Percentiles rank a stretch among this genome's conserved stretches.
phyloP scores from a whole-genome alignment of 2,888 invertebrate genomes.

The Himalopsyche japonica region DNA sequence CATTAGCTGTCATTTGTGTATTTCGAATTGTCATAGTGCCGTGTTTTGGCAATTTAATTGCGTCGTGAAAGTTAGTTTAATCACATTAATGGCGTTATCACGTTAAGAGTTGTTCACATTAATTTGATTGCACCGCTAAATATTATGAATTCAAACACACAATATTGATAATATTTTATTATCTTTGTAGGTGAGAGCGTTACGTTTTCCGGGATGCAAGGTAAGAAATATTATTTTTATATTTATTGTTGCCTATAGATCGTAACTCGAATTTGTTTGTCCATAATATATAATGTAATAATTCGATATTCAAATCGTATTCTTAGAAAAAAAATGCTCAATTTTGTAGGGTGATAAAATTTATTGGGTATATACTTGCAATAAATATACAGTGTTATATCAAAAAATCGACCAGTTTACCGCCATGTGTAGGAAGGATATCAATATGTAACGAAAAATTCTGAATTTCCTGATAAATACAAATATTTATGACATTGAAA shows the following conservation, averaged over 20 bases:
- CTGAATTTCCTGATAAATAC: too few relatives aligned
- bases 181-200: slow-evolving; percentile 65
- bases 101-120: not conserved
- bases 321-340: too few relatives aligned
- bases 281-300: too few relatives aligned
- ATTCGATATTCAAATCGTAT: too few relatives aligned
- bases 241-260: not conserved
- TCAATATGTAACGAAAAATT: too few relatives aligned
- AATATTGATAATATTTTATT: slow-evolving; percentile 41
- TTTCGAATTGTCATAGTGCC: not conserved
- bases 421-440: too few relatives aligned
- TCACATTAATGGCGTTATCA: not conserved
- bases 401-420: too few relatives aligned
- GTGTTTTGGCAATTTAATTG: not conserved
- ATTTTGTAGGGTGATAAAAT: too few relatives aligned
- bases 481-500: too few relatives aligned
- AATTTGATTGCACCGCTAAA: not conserved
- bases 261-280: too few relatives aligned
- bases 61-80: not conserved
- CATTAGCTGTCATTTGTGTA: not conserved
- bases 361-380: too few relatives aligned
- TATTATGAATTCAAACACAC: slow-evolving; percentile 22
- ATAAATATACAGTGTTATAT: too few relatives aligned
- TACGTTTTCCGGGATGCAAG: slow-evolving; percentile 65
- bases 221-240: slow-evolving; percentile 45